Conservation (phyloP, 2,797 vertebrate species). For the Manis crassicaudata region DNA sequence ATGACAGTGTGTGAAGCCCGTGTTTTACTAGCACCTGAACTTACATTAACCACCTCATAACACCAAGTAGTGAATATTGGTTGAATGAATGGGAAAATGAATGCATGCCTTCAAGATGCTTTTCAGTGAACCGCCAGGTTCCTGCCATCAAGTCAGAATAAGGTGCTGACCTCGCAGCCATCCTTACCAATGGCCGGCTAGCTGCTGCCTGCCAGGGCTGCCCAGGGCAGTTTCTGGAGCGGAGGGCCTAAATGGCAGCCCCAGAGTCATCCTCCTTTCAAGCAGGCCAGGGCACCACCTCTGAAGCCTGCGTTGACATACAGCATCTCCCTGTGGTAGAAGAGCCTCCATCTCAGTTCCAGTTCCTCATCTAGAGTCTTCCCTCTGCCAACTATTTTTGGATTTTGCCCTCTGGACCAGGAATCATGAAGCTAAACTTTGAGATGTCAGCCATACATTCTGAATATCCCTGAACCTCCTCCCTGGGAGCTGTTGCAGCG, state of each 20-base stretch:
- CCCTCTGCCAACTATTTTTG: slow-evolving; percentile 40
- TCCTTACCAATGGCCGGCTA: neutral
- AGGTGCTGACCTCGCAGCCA: neutral
- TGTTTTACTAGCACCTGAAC: neutral
- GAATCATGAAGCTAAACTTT: neutral
- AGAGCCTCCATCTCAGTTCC: neutral
- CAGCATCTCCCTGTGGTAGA: neutral
- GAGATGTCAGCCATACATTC: neutral
- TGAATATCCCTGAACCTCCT: neutral
- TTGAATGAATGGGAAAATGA: neutral
- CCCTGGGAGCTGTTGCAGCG: neutral
- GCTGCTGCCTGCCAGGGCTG: neutral
- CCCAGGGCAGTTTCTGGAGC: neutral
- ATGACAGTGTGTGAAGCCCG: neutral
- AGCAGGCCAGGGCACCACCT: neutral
- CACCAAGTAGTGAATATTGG: neutral
- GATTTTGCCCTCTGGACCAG: neutral
- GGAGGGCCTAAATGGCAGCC: neutral
- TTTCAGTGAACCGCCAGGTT: neutral
- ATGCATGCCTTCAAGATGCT: neutral
- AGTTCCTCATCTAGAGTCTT: neutral
- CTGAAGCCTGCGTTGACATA: neutral
- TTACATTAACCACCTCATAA: neutral
- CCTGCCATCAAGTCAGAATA: neutral
- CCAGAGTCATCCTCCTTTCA: neutral